phyloP scores from a whole-genome alignment of 2,888 invertebrate genomes.

The Cordylochernes scorpioides region DNA sequence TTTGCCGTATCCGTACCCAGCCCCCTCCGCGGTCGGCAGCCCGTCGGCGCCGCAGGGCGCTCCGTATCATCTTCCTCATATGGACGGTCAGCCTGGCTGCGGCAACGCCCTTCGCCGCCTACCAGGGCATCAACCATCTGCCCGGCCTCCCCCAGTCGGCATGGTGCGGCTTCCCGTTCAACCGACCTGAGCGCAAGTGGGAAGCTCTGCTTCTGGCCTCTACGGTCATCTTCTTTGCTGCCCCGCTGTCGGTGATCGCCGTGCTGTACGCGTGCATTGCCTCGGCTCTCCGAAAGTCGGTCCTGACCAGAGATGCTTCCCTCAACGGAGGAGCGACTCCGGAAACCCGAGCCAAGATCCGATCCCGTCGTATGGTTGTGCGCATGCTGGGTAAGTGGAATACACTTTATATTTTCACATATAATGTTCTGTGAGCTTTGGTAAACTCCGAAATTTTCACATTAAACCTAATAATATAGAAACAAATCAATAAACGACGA shows the following conservation, averaged over 20 bases:
- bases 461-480: too few relatives aligned
- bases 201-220: constrained; percentile 22
- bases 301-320: constrained; percentile 12
- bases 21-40: constrained; percentile 18
- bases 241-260: constrained; percentile 24
- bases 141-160: constrained; percentile 17
- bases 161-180: constrained; percentile 21
- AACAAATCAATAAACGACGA: too few relatives aligned
- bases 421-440: too few relatives aligned
- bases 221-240: constrained; percentile 25
- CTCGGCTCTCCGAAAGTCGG: constrained; percentile 17
- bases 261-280: constrained; percentile 22
- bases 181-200: constrained; percentile 17
- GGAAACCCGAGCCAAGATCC: constrained; percentile 19
- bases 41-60: too few relatives aligned
- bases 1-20: constrained; percentile 21
- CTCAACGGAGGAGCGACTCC: constrained; percentile 15
- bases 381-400: constrained; percentile 19
- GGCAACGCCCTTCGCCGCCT: constrained; percentile 20
- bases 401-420: not conserved
- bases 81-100: constrained; percentile 23
- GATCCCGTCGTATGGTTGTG: constrained; percentile 20
- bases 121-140: constrained; percentile 18
- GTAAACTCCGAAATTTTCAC: too few relatives aligned
- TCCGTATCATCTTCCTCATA: constrained; percentile 23